A percentile compares a stretch with the other conserved stretches of the same genome.
phyloP scores from a whole-genome alignment of 2,113 vertebrate genomes.

The Onychostruthus taczanowskii region DNA sequence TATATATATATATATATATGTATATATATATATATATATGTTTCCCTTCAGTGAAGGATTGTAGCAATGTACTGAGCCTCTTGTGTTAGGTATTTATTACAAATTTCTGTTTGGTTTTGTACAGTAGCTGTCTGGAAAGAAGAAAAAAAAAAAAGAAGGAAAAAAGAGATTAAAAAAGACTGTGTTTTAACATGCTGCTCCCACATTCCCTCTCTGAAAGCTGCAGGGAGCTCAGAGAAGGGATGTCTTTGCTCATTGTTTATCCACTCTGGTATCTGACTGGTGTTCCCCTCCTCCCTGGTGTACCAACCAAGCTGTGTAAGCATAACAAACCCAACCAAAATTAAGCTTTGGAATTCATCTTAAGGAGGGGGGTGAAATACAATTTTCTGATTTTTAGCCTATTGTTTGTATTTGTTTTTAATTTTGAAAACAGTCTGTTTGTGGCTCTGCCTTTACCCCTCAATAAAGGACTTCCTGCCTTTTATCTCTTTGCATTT shows the following conservation, averaged over 20 bases:
- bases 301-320: not conserved
- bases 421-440: conserved; percentile 13
- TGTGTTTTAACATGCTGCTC: conserved; percentile 73
- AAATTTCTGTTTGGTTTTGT: conserved; percentile 73
- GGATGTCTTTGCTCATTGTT: not conserved
- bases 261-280: not conserved
- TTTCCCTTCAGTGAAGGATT: conserved; percentile 83
- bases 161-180: not conserved
- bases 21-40: conserved; percentile 4
- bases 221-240: not conserved
- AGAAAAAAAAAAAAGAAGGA: not conserved
- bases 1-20: not conserved
- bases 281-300: not conserved
- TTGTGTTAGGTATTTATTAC: conserved; percentile 85
- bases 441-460: conserved; percentile 40
- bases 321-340: not conserved
- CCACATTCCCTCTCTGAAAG: not conserved
- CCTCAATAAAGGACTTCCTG: conserved; percentile 64
- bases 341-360: not conserved
- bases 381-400: not conserved
- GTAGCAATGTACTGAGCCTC: conserved; percentile 78
- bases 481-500: not conserved
- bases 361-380: not conserved
- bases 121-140: conserved; percentile 74
- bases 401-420: conserved; percentile 5